Base-by-base conservation (phyloP, 2,888 invertebrate genomes). In the Synanthedon vespiformis region DNA sequence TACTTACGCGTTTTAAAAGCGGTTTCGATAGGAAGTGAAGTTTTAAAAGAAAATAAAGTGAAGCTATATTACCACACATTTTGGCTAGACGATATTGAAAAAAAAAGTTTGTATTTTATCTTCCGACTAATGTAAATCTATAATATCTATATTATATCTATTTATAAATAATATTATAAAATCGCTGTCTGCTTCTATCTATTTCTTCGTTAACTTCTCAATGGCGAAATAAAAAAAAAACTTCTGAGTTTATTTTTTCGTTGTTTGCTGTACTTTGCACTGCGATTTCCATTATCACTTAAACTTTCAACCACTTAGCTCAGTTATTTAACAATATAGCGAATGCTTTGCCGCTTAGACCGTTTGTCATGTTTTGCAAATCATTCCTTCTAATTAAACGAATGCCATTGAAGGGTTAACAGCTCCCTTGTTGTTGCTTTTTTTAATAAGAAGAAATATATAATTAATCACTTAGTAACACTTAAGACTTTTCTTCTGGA, bases 351-450 rank as follows among this genome's bases (percentile, higher is more conserved):
- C 53, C 56, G n/a, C 13, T 44, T 13, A 58, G 61, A 53, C 61
- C 55, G 10, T 34, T 63, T 55, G 58, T 27, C 52, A 50, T 56
- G 53, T 68, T 68, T 56, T 69, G 79, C 80, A 73, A 79, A 70
- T 80, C 80, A 80, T 74, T 61, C 59, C 52, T 53, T 59, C 72
- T 80, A 80, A 80, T 80, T 80, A 74, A 49, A 47, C 48, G 48
- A 18, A 44, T n/a, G 34, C 34, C 34, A 34, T 34, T 34, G 34
- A 34, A 34, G 34, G 34, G 34, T 34, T 10, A 34, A 34, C 22
- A 22, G 22, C 34, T 34, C 34, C 34, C 34, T 1, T 34, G 8
- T 34, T 34, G 34, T 34, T 34, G 3, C 10, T 34, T 34, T 34
- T 22, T 34, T 34, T 34, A 34, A 34, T 34, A 10, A 34, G 34